These are phyloP conservation scores for Chaetops frenatus DNA, from an alignment of 2,113 vertebrate genomes.

Conservation along the genomic window DNA sequence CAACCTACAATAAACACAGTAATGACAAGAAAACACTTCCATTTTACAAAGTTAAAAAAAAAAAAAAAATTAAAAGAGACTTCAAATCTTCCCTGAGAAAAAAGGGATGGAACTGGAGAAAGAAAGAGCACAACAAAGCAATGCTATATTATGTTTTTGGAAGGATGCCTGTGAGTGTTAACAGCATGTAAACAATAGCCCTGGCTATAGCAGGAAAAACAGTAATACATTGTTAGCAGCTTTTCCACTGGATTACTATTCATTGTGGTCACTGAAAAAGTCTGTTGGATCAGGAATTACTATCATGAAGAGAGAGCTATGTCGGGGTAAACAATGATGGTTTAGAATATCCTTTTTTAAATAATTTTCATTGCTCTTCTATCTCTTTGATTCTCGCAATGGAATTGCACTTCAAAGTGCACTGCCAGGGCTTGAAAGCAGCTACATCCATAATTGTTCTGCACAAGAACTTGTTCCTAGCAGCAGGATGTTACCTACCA, in stretches of 20 bases:
- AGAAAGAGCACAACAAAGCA: not conserved
- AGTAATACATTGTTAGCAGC: not conserved
- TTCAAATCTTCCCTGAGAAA: not conserved
- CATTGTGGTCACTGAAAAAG: not conserved
- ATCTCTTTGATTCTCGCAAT: not conserved
- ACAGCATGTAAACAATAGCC: not conserved
- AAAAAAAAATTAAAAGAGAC: not conserved
- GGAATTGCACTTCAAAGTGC: not conserved
- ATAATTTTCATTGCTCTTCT: not conserved
- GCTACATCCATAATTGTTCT: rapidly evolving
- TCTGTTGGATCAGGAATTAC: not conserved
- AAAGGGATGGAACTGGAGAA: not conserved
- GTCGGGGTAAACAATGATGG: not conserved
- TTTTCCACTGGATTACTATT: not conserved
- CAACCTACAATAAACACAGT: not conserved
- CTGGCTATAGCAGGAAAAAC: not conserved
- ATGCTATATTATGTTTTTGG: not conserved
- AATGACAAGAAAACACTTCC: not conserved
- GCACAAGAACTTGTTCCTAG: not conserved
- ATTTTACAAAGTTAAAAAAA: not conserved
- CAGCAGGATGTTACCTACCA: not conserved
- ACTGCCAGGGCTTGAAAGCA: not conserved
- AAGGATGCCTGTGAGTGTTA: not conserved
- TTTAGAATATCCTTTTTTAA: not conserved
- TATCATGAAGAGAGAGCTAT: not conserved